Percentiles rank a stretch among this genome's conserved stretches.
These are phyloP conservation scores for human DNA, from an alignment of 2,113 vertebrate species.

Conservation along the genomic window GRCh38 chr4:98879001-98879500, in stretches of 20 bases:
- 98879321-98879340: slow-evolving; percentile 48
- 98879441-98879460: slow-evolving; percentile 46
- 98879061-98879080: neutral
- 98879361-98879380: slow-evolving; percentile 35
- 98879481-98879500: slow-evolving; percentile 43
- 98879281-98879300: slow-evolving; percentile 57
- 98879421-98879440: slow-evolving; percentile 22
- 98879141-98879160: neutral
- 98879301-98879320: slow-evolving; percentile 37
- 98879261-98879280: slow-evolving; percentile 45
- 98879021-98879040: neutral
- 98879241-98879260: slow-evolving; percentile 25
- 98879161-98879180: neutral
- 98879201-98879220: neutral
- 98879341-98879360: slow-evolving; percentile 45
- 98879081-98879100: neutral
- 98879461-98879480: slow-evolving; percentile 38
- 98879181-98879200: neutral
- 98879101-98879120: slow-evolving; percentile 20
- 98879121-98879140: neutral
- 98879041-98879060: slow-evolving; percentile 49
- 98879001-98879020: neutral
- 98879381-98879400: slow-evolving; percentile 30
- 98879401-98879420: neutral
- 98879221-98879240: neutral